Conservation (phyloP, 2,888 invertebrate genomes). For the Plagodis pulveraria region DNA sequence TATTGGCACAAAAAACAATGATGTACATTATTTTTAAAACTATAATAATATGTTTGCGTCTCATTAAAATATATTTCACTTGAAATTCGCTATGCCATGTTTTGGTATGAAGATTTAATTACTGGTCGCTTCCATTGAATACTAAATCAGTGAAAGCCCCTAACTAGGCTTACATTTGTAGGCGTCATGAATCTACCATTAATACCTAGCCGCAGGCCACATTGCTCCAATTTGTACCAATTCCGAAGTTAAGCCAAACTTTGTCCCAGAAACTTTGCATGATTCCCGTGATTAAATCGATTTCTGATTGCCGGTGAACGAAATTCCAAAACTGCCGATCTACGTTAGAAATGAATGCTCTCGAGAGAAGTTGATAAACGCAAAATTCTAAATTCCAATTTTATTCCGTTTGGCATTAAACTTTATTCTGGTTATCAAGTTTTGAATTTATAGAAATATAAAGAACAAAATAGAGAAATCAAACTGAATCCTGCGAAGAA, state of each 20-base stretch:
- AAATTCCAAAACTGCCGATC: constrained; percentile 76
- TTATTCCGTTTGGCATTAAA: constrained; percentile 57
- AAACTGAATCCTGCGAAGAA: constrained; percentile 2
- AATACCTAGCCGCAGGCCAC: constrained; percentile 77
- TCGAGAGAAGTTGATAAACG: constrained; percentile 62
- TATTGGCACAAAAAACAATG: too few species aligned
- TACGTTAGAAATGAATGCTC: constrained; percentile 72
- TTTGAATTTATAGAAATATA: constrained; percentile 30
- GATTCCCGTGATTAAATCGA: constrained; percentile 83
- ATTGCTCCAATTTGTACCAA: constrained; percentile 80
- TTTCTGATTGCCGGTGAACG: constrained; percentile 76
- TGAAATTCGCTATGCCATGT: too few species aligned
- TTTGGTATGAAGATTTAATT: too few species aligned
- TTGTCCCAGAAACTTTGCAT: constrained; percentile 73
- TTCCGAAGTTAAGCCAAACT: constrained; percentile 78
- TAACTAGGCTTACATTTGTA: constrained; percentile 48
- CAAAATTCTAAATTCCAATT: constrained; percentile 68
- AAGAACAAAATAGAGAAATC: constrained; percentile 22
- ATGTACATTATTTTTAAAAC: too few species aligned
- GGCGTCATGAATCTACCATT: constrained; percentile 75
- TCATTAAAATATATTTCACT: too few species aligned
- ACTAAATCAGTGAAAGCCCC: constrained; percentile 49
- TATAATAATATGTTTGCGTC: too few species aligned
- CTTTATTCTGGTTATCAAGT: constrained; percentile 49
- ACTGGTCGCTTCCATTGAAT: constrained; percentile 30